Base-by-base conservation (phyloP, 2,888 invertebrate genomes). In the Caenorhabditis imperialis region DNA sequence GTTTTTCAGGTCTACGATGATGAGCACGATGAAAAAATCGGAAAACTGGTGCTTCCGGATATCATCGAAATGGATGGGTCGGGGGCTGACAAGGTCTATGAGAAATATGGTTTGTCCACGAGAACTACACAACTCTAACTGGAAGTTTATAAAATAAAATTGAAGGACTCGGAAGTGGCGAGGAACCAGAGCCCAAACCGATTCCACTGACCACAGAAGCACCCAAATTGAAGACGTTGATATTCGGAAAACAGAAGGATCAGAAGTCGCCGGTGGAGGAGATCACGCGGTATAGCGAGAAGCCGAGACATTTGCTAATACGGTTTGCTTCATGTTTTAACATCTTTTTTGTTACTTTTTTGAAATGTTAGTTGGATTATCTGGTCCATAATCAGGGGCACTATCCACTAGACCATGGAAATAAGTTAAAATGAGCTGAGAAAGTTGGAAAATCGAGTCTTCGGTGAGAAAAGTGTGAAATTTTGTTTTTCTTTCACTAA, bases 41-140 rank as follows among this genome's bases (percentile, higher is more conserved):
- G 83, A 8, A 76, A 78, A 23, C 54, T 84, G 18, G 72, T 83
- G 6, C 48, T 83, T 42, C 84, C 84, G 12, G 83, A 84, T 45
- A 71, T 82, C 16, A 75, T 82, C 23, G 79, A 77, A 48, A 35
- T 82, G 60, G 79, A 81, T 16, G 81, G 75, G 10, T 65, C 65
- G 16, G 75, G 75, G 8, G 79, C 62, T 3, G 79, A 77, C 25
- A 54, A 58, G n/a, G 71, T 77, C 2, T 79, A 74, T 51, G 57
- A 71, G 18, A 71, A 47, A 70, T 79, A 79, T 33, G 78, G 78
- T 65, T 30, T 50, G 30, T 37, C 37, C 4, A 14, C 30, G 7
- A 48, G 53, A 61, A 47, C 37, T 35, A 30, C 22, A 33, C 47
- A 45, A 23, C 27, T 18, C n/a, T 35, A 61, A 12, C 27, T 27